Evolutionary conservation across 2,797 vertebrate species (phyloP), one percentile per base, ranked within the genome.

Genomic region (Oceanodroma leucorhoa): DNA sequence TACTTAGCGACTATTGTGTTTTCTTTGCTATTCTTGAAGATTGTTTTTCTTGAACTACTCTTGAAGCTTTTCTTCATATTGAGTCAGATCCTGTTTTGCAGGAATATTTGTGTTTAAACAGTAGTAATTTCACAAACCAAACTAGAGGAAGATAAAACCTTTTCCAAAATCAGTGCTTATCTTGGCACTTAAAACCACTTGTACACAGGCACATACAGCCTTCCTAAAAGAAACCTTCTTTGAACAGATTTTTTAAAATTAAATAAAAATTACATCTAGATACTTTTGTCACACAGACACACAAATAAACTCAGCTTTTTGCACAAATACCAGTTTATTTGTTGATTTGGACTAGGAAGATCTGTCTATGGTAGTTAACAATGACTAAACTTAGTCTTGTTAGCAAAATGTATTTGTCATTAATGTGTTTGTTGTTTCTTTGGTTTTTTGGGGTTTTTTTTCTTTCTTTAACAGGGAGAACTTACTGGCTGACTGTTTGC

Each of bases 401-500:
- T 38, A 81, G 40, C 11, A 65, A 72, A 80, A 61, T 77, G 8
- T 1, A 29, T 51, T 69, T 92, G 29, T 55, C 10, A 65, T 76
- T 51, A 78, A 27, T 75, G 6, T 43, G 50, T 9, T 51, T 36
- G 14, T n/a, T n/a, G 21, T 3, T 6, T 45, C 94, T 40, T 40
- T 40, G 40, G 41, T 41, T 41, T 21, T 45, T 7, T 43, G 38
- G 18, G 40, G 40, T 41, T 2, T 48, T 41, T 55, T 92, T 73
- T 71, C 38, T 70, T 36, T 90, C 71, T 96, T 91, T 87, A 78
- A 94, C 96, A 99, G 99, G 97, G 99, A 99, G 93, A 99, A 99
- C 98, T 98, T 99, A 96, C 97, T 99, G 96, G 99, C 99, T 15
- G 99, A 99, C 97, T 99, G 99, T 97, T 98, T 99, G 94, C 99